phyloP scores from a whole-genome alignment of 92 coral and sea anemone species.

The Paragorgia papillata region DNA sequence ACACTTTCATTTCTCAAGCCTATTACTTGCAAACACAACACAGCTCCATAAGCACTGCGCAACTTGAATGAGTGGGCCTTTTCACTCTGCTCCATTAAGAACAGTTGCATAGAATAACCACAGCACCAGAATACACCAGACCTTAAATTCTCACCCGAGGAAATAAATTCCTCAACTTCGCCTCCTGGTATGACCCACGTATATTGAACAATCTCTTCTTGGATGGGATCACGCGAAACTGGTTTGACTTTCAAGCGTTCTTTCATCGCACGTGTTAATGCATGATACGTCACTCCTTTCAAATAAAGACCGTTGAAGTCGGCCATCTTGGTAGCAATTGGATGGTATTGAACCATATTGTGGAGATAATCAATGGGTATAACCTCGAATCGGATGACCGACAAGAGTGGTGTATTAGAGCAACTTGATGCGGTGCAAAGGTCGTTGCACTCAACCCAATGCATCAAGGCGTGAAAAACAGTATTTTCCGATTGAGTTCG shows the following conservation, averaged over 20 bases:
- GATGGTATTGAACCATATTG: background rate
- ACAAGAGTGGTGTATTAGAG: background rate
- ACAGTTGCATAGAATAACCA: background rate
- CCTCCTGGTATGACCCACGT: background rate
- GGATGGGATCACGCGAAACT: background rate
- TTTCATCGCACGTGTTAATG: background rate
- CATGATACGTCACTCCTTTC: background rate
- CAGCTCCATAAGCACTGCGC: too few relatives aligned
- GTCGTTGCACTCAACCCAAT: slow-evolving; percentile 41
- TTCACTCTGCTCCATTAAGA: background rate
- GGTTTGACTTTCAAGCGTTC: background rate
- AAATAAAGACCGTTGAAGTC: background rate
- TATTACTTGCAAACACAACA: background rate
- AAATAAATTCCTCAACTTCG: background rate
- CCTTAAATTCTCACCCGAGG: background rate
- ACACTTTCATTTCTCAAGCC: background rate
- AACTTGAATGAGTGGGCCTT: background rate
- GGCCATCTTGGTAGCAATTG: background rate
- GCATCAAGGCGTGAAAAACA: slow-evolving; percentile 81
- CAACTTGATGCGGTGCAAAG: background rate
- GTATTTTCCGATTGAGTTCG: slow-evolving; percentile 80
- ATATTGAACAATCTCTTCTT: background rate
- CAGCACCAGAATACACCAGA: background rate
- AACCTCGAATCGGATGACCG: background rate
- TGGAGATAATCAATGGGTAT: background rate